Conservation (phyloP, 2,888 invertebrate genomes). For the Dorcus parallelipipedus region DNA sequence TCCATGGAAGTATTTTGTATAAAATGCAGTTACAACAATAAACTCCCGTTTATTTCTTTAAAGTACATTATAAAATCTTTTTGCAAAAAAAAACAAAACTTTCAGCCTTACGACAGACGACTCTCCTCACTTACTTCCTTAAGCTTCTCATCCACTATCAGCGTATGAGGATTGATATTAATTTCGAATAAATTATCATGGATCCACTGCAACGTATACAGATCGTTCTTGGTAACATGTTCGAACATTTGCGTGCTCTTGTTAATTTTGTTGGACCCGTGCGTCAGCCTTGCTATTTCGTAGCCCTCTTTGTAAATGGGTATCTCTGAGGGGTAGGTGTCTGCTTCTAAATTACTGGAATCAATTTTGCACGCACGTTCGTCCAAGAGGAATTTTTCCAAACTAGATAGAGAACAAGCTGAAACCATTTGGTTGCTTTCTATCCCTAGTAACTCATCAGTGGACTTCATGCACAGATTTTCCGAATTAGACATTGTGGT, state of each 20-base stretch:
- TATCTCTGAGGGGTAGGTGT: slow-evolving; percentile 1
- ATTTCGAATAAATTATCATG: slow-evolving; percentile 36
- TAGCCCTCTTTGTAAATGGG: slow-evolving; percentile 15
- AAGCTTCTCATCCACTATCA: slow-evolving; percentile 34
- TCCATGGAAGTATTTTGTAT: too few species aligned
- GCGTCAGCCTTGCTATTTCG: slow-evolving; percentile 14
- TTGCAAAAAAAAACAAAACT: too few species aligned
- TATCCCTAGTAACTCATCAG: neutral
- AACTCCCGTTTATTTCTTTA: neutral
- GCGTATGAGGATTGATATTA: slow-evolving; percentile 31
- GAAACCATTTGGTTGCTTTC: neutral
- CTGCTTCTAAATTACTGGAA: neutral
- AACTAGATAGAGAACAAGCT: too few species aligned
- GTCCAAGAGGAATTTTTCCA: neutral
- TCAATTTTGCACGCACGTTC: neutral
- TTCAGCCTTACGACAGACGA: slow-evolving; percentile 5
- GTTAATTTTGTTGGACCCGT: slow-evolving; percentile 9
- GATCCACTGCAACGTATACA: slow-evolving; percentile 38
- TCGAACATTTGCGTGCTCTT: slow-evolving; percentile 35
- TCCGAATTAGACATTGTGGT: slow-evolving; percentile 4
- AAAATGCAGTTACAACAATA: neutral
- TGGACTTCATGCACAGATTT: neutral
- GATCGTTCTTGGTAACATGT: slow-evolving; percentile 34
- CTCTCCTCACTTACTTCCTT: slow-evolving; percentile 31
- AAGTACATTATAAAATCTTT: too few species aligned